Evolutionary conservation across 30 jellyfish, hydroid and myxozoan species (phyloP).

Genomic region (Turritopsis dohrnii): DNA sequence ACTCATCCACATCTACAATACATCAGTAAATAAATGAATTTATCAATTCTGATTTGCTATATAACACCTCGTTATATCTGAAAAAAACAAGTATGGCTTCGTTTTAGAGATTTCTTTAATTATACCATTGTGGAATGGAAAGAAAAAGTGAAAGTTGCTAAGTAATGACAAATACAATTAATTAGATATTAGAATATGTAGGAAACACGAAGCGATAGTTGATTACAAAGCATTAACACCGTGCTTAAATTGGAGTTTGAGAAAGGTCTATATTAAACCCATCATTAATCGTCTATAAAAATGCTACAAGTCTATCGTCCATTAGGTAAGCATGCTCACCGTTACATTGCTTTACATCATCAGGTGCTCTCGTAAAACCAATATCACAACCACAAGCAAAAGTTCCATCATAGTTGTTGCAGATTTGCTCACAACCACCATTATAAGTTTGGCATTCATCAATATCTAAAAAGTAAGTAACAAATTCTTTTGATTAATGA

Average conservation of each 20-base stretch:
- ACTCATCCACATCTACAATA: slow-evolving; percentile 43
- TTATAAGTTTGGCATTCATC: slow-evolving; percentile 43
- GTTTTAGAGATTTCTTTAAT: neutral
- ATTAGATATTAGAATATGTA: too few relatives aligned
- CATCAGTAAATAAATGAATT: neutral
- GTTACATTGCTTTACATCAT: slow-evolving; percentile 17
- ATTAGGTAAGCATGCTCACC: neutral
- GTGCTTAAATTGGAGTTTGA: too few relatives aligned
- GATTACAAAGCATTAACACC: neutral
- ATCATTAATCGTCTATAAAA: too few relatives aligned
- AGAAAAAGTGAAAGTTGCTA: neutral
- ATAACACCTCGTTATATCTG: too few relatives aligned
- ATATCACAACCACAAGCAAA: slow-evolving; percentile 43
- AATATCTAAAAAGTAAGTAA: slow-evolving; percentile 18
- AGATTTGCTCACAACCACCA: slow-evolving; percentile 55
- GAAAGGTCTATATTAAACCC: too few relatives aligned
- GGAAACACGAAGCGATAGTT: too few relatives aligned
- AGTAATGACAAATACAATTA: too few relatives aligned
- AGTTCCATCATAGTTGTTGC: slow-evolving; percentile 42
- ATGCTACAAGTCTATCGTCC: neutral
- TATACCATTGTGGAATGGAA: neutral
- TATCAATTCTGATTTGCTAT: neutral
- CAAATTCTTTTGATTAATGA: neutral
- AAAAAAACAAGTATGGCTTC: too few relatives aligned
- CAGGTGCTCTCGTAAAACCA: slow-evolving; percentile 33